Base-by-base conservation (phyloP, 2,888 invertebrate species). In the Hydroisotoma schaefferi region DNA sequence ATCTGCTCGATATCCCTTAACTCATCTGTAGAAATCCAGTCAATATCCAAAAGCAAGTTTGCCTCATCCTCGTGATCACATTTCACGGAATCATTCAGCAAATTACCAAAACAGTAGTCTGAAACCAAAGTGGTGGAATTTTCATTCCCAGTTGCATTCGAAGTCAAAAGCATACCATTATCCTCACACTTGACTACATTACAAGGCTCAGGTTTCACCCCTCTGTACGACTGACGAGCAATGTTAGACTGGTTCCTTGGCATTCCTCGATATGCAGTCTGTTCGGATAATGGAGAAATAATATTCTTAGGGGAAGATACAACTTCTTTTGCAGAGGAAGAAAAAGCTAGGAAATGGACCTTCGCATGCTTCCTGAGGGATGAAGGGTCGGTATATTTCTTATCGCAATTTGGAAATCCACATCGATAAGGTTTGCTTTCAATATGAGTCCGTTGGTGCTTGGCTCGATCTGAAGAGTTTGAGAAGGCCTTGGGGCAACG, bases 391-490 rank as follows among this genome's bases (percentile, higher is more conserved):
- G 63, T 67, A 61, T 68, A 70, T 5, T 67, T 52, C 29, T 70
- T 70, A 5, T 58, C 55, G 54, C 70, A 70, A n/a, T 51, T 55
- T 5, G 59, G 61, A 43, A 53, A 63, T 1, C 57, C 20, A 37
- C 70, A 70, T 3, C 62, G 68, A 29, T 70, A 70, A 2, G 70
- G 70, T 51, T 70, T 70, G 18, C 59, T 93, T 78, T 97, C 95
- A 73, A 94, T 94, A 79, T 99, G 99, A 1, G 98, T 99, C 73
- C 98, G 81, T 80, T 98, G 97, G 79, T 99, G 99, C 78, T 99
- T 99, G 6, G 98, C 98, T 54, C 98, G 81, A 77, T 99, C 99
- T 1, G 95, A 97, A 65, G 97, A 97, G 78, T 99, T 99, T 75
- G 94, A 95, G 80, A 99, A 99, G 1, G 97, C 94, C 78, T 99